Conservation (phyloP, 2,113 vertebrate species). For the Ivindomyrus marchei region DNA sequence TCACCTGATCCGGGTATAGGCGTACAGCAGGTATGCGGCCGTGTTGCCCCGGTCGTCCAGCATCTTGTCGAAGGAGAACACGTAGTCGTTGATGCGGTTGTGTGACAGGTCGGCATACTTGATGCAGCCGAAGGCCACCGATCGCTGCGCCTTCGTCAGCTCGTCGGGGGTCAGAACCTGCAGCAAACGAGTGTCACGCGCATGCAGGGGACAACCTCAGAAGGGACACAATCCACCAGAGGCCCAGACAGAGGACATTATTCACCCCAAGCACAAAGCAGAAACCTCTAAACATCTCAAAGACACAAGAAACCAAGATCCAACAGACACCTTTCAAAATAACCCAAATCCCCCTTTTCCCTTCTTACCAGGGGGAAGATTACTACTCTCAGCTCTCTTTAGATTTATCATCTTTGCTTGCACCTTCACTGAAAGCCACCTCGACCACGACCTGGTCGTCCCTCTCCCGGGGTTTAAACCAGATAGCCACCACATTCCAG, state of each 20-base stretch:
- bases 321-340: not conserved
- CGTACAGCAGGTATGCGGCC: slow-evolving; percentile 89
- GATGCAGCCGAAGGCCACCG: slow-evolving; percentile 89
- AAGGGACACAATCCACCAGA: not conserved
- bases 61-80: slow-evolving; percentile 99
- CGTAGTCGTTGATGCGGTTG: slow-evolving; percentile 91
- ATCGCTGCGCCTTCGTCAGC: slow-evolving; percentile 73
- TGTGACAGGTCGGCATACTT: slow-evolving; percentile 96
- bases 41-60: slow-evolving; percentile 95
- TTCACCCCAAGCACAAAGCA: not conserved
- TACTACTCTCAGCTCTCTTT: not conserved
- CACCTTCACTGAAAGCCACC: not conserved
- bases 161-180: slow-evolving; percentile 76
- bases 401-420: not conserved
- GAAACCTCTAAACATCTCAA: not conserved
- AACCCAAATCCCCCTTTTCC: not conserved
- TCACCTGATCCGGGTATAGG: slow-evolving; percentile 91
- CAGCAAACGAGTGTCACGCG: not conserved
- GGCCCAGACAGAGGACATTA: not conserved
- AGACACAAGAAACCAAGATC: not conserved
- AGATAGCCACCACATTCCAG: not conserved
- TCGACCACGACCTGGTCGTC: not conserved
- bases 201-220: not conserved
- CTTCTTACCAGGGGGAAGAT: not conserved
- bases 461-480: not conserved